Conservation (phyloP, 2,797 vertebrate species). For the Xiphorhynchus erythropygius region DNA sequence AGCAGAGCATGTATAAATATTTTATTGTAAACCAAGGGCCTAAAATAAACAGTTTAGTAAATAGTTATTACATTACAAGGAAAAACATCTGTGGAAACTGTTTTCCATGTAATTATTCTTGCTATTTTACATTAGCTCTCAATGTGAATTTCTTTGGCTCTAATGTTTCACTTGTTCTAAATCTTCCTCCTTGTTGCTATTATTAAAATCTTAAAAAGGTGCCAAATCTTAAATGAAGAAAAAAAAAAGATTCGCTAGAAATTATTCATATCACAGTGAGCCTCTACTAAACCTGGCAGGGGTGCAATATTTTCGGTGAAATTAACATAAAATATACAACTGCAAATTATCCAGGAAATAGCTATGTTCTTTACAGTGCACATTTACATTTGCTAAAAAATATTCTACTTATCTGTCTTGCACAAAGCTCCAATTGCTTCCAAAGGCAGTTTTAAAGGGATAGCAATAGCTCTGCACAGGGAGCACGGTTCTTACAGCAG, state of each 20-base stretch:
- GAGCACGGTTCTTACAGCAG: not conserved
- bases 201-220: conserved; percentile 85
- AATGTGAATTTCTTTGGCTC: conserved; percentile 77
- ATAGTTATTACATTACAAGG: conserved; percentile 84
- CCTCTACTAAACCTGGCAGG: conserved; percentile 83
- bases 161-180: conserved; percentile 81
- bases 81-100: conserved; percentile 83
- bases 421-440: conserved; percentile 70
- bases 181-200: conserved; percentile 83
- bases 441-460: conserved; percentile 72
- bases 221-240: conserved; percentile 83
- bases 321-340: conserved; percentile 89
- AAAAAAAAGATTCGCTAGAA: conserved; percentile 81
- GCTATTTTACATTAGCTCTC: conserved; percentile 80
- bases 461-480: conserved; percentile 60
- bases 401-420: conserved; percentile 71
- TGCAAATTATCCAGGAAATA: conserved; percentile 86
- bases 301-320: conserved; percentile 84
- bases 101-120: conserved; percentile 84
- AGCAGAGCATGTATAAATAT: conserved; percentile 82
- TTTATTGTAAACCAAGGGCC: conserved; percentile 84
- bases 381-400: conserved; percentile 77
- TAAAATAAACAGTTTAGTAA: conserved; percentile 87
- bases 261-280: conserved; percentile 85
- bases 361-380: conserved; percentile 78